Conservation (phyloP, 92 coral and sea anemone species). For the Phymanthus crucifer region DNA sequence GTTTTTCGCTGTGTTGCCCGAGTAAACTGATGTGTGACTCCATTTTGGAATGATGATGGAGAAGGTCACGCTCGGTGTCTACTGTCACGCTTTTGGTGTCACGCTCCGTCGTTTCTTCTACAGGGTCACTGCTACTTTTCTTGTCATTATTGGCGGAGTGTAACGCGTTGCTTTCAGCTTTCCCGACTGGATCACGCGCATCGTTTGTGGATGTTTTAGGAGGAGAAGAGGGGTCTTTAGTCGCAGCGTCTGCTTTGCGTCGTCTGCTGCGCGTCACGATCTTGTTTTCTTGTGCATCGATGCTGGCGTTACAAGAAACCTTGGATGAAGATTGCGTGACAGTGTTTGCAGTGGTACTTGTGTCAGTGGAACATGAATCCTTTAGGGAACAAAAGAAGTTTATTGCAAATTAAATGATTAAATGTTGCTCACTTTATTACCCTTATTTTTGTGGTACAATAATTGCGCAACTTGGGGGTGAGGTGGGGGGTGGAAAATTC, state of each 20-base stretch:
- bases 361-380: slow-evolving; percentile 14
- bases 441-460: too few species aligned
- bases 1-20: slow-evolving; percentile 85
- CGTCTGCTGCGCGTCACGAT: slow-evolving; percentile 69
- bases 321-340: neutral
- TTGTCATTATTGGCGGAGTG: neutral
- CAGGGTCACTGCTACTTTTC: neutral
- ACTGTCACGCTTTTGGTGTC: neutral
- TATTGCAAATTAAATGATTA: neutral
- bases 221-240: slow-evolving; percentile 7
- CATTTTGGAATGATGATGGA: slow-evolving; percentile 74
- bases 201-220: slow-evolving; percentile 13
- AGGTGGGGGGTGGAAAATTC: too few species aligned
- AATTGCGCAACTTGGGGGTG: too few species aligned
- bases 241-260: slow-evolving; percentile 47
- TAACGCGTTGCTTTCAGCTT: neutral
- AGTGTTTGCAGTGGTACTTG: neutral
- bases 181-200: neutral
- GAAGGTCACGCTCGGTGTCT: slow-evolving; percentile 37
- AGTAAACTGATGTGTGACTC: slow-evolving; percentile 76
- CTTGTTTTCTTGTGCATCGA: slow-evolving; percentile 12
- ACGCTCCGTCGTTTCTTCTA: slow-evolving; percentile 31
- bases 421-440: too few species aligned
- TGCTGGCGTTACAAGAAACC: neutral
- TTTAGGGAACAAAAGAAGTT: neutral